Base-by-base conservation (phyloP, 2,113 vertebrate species). In the Uropsilus gracilis region DNA sequence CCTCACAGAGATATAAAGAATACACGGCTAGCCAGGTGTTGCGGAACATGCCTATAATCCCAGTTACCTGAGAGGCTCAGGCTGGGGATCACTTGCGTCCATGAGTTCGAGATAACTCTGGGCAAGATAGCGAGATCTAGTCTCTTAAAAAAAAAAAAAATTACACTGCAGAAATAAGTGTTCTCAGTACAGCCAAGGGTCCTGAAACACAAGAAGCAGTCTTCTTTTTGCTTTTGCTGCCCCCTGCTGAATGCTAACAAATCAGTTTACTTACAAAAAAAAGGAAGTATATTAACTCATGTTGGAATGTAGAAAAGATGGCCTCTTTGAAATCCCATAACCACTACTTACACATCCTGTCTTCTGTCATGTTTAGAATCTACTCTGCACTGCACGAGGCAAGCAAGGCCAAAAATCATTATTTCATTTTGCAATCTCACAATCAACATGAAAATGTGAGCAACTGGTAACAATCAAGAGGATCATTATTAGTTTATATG, bases 221-320 rank as follows among this genome's bases (percentile, higher is more conserved):
- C 89, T 90, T 90, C 78, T 44, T 66, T 88, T 89, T 63, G 96
- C 83, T 44, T 96, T 66, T 97, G 96, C 97, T 96, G 95, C 94
- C 95, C 95, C 75, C 96, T 96, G 95, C 96, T 94, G 95, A 89
- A 75, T 2, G 12, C 42, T 20, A 24, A 42, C 0, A 32, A 63
- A 46, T 84, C 37, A 20, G 63, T 42, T 71, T 20, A 61, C 10
- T 77, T 18, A 50, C 34, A 68, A 24, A 32, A 42, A n/a, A 55
- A 46, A 24, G 87, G 50, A 86, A 80, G 28, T 26, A 59, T 18
- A 34, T 61, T 14, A 13, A 69, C 22, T 37, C 18, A 8, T 37
- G 55, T 69, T 64, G 50, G 48, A 30, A 39, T 22, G 28, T 6
- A 85, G 16, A 88, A 76, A 72, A 44, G 37, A 44, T 5, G 0